Percentiles rank a stretch among this genome's conserved stretches.
These are phyloP conservation scores for Eremobia ochroleuca DNA, from an alignment of 2,888 invertebrate genomes.

Conservation along the genomic window DNA sequence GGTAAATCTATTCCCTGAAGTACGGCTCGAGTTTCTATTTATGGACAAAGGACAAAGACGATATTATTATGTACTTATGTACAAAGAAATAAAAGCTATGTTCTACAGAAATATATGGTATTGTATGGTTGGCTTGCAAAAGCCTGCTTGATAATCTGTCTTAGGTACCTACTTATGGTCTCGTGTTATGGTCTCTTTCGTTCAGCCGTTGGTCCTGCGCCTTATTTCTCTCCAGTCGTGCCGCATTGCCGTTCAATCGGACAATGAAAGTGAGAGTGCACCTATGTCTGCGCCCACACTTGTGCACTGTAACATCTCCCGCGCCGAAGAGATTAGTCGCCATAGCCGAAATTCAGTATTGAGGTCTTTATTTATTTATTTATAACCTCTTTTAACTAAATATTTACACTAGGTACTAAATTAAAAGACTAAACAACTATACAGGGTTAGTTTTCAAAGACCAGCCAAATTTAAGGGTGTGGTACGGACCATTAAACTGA, in stretches of 20 bases:
- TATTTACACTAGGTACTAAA: too few species aligned
- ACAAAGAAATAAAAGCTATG: background rate
- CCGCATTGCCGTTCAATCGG: background rate
- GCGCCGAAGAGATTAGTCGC: too few species aligned
- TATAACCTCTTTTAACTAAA: too few species aligned
- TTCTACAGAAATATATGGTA: slow-evolving; percentile 1
- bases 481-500: too few species aligned
- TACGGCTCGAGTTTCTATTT: slow-evolving; percentile 16
- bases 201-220: background rate
- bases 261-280: background rate
- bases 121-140: slow-evolving; percentile 1
- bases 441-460: too few species aligned
- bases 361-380: background rate
- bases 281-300: background rate
- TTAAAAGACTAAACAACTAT: too few species aligned
- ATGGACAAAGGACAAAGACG: background rate
- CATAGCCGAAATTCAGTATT: too few species aligned
- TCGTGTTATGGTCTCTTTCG: background rate
- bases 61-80: slow-evolving; percentile 1
- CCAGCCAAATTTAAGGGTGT: too few species aligned
- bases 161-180: background rate
- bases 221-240: background rate
- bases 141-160: background rate
- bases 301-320: too few species aligned
- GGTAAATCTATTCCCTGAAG: slow-evolving; percentile 36